Base-by-base conservation (phyloP, 2,113 vertebrate genomes). In the Scolopax mira region DNA sequence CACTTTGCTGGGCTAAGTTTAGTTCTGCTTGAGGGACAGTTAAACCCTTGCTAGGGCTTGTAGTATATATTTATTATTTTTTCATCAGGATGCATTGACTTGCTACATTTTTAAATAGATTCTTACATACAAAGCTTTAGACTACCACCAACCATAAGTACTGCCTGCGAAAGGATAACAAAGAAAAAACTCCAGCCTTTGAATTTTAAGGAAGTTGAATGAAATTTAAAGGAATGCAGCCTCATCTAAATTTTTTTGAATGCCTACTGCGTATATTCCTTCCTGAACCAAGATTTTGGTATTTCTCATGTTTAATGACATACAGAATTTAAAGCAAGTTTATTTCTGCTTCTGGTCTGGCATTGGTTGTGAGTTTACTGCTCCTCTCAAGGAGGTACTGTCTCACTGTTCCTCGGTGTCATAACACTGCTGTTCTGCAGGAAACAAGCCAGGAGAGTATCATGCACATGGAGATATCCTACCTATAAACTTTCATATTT, bases 391-490 rank as follows among this genome's bases (percentile, higher is more conserved):
- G 84, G 74, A 87, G 61, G 23, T 52, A 6, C 10, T 42, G 11
- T 49, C 80, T 54, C 0, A 0, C 60, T 86, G 81, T 18, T 74
- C 49, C 10, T 0, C 2, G 1, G 42, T 64, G 79, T 69, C 24
- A 11, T 55, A 60, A 1, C 44, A 6, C 13, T 18, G 5, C 67
- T 60, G 62, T 31, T 74, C 72, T 88, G 64, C 62, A 35, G 73
- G 67, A 84, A 51, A 27, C 4, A 28, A 90, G 46, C 31, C 83
- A 80, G 75, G 67, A 52, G 9, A 37, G 16, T 15, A 54, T 8
- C 33, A 12, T 12, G 41, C 44, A 44, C 24, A 4, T 31, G 17
- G 87, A 74, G 33, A 12, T n/a, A 12, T 16, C 81, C 57, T 14
- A 7, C 64, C 27, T 54, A 54, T 37, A 57, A 3, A 42, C 67